phyloP scores from a whole-genome alignment of 2,888 invertebrate genomes.

The Philereme transversata region DNA sequence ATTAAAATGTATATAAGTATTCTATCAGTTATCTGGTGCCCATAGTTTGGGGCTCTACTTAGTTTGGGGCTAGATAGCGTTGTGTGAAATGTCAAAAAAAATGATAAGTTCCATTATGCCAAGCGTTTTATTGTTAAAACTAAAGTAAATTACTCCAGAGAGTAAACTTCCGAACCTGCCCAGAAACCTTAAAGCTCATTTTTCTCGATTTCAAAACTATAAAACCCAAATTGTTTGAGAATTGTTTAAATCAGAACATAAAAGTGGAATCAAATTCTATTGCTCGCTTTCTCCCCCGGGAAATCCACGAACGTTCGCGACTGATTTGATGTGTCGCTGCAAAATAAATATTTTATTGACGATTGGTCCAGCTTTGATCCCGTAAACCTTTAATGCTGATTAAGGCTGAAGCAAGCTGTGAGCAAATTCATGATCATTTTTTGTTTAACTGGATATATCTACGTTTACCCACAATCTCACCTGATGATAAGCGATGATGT shows the following conservation, averaged over 20 bases:
- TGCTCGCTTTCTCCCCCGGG: conserved; percentile 56
- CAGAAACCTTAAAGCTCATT: not conserved
- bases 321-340: conserved; percentile 60
- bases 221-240: conserved; percentile 22
- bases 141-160: not conserved
- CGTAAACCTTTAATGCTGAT: conserved; percentile 57
- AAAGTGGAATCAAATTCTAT: conserved; percentile 66
- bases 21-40: too few relatives aligned
- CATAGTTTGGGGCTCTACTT: too few relatives aligned
- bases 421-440: too few relatives aligned
- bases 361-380: conserved; percentile 54
- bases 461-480: too few relatives aligned
- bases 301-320: conserved; percentile 63
- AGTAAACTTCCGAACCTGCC: conserved; percentile 1
- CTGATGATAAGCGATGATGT: too few relatives aligned
- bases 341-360: conserved; percentile 67
- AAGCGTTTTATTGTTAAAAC: too few relatives aligned
- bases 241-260: conserved; percentile 53
- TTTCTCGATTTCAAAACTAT: conserved; percentile 17
- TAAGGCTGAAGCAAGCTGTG: conserved; percentile 23
- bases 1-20: too few relatives aligned
- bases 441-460: too few relatives aligned
- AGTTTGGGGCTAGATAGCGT: too few relatives aligned
- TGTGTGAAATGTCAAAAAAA: too few relatives aligned
- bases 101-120: too few relatives aligned